Evolutionary conservation across 1,140 invertebrate genomes (phyloP), one percentile per base, ranked within the genome.

Genomic region (Tetramorium parvispinum): DNA sequence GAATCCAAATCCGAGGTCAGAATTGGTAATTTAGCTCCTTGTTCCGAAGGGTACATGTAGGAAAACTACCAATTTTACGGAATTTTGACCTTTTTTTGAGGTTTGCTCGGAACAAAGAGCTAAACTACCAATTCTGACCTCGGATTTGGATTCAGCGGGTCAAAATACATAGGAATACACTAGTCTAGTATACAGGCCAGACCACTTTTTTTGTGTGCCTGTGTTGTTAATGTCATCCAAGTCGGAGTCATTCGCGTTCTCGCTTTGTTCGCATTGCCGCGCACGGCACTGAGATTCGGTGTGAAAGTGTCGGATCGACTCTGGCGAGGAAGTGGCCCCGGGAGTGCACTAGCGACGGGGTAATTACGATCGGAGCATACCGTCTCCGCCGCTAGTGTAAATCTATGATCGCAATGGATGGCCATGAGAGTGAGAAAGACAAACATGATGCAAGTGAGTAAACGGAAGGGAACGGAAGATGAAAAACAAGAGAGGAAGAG

Each of bases 361-460:
- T 94, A 94, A 94, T 94, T 94, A 94, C 94, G 89, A 90, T 85
- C 81, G 2, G 27, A 83, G 85, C 70, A 66, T 68, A 83, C 81
- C 86, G 77, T 91, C 92, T 91, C 70, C 77, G 49, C 37, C 87
- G 88, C 88, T 88, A 77, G 68, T 92, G 89, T 92, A 92, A 88
- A 93, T 93, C 92, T 93, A 92, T 85, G 93, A 91, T 92, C 88
- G 91, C 91, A 90, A 92, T 92, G 89, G 91, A 93, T 93, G 86
- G 87, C 63, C 66, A 71, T 37, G 51, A 27, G 51, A 77, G 57
- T 32, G 71, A 46, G 32, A 88, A 21, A 61, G 66, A 43, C 3
- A 87, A 85, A n/a, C 16, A 59, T 2, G 37, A 55, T 24, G 32
- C n/a, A 57, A 76, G 40, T 11, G 66, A 59, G 70, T 27, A 32